These are phyloP conservation scores for Drosophila birchii DNA, from an alignment of 2,888 invertebrate genomes.

Conservation along the genomic window DNA sequence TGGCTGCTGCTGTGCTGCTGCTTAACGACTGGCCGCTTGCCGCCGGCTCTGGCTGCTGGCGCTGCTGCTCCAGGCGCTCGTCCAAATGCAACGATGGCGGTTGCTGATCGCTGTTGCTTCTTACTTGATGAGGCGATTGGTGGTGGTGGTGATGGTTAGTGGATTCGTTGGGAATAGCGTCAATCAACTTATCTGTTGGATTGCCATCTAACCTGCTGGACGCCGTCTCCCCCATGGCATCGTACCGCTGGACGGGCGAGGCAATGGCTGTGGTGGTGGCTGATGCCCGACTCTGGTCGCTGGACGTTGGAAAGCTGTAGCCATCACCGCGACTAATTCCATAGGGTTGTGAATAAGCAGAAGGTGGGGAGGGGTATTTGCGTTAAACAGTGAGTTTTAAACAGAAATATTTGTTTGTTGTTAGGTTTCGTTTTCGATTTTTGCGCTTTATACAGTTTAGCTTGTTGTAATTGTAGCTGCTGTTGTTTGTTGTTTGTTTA, in stretches of 20 bases:
- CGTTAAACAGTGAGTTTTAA: slow-evolving; percentile 57
- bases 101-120: slow-evolving; percentile 39
- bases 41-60: slow-evolving; percentile 37
- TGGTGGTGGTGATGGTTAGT: slow-evolving; percentile 46
- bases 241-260: slow-evolving; percentile 86
- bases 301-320: slow-evolving; percentile 90
- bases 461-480: slow-evolving; percentile 41
- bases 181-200: slow-evolving; percentile 84
- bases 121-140: slow-evolving; percentile 50
- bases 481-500: slow-evolving; percentile 18
- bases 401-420: slow-evolving; percentile 27
- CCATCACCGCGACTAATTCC: slow-evolving; percentile 93
- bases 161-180: slow-evolving; percentile 69
- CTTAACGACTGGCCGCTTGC: slow-evolving; percentile 45
- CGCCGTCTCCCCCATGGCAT: slow-evolving; percentile 93
- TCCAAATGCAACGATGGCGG: slow-evolving; percentile 7
- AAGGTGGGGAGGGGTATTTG: slow-evolving; percentile 47
- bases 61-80: slow-evolving; percentile 34
- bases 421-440: slow-evolving; percentile 39
- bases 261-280: neutral
- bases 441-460: slow-evolving; percentile 29
- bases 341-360: slow-evolving; percentile 62
- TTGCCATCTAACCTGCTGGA: slow-evolving; percentile 76
- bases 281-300: slow-evolving; percentile 54
- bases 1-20: slow-evolving; percentile 36